Evolutionary conservation across 1,140 invertebrate species (phyloP), one percentile per base, ranked within the genome.

Genomic region (Zaprionus gabonicus): DNA sequence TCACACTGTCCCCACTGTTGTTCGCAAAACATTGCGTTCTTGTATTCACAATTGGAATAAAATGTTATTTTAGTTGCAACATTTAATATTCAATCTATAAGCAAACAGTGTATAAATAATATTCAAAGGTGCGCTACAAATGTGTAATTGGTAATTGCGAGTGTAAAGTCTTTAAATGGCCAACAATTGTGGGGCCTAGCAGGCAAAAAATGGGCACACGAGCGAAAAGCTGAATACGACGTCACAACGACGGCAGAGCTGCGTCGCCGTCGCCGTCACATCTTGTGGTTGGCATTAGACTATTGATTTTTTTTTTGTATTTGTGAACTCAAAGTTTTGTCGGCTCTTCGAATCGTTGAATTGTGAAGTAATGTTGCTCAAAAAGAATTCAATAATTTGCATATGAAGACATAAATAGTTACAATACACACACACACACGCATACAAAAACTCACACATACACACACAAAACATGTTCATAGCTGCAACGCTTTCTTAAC

Each of bases 1-100:
- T 76, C 72, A 79, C 67, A 71, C 67, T 79, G 51, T 60, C 7
- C n/a, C 7, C 62, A 12, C 31, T 49, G 23, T 60, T 15, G 36
- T 62, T 74, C 58, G 65, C 82, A 86, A 86, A 85, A 85, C 82
- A 84, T 84, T 84, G 76, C 76, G 76, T 66, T 81, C 82, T 51
- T 13, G 82, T 80, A 59, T 82, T 82, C 71, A 77, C 65, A 71
- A 65, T 65, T 60, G 71, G 78, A 80, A 65, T 67, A 87, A 80
- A 82, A 86, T 82, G 83, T 69, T 73, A 59, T 68, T 70, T 71
- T 78, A 78, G 74, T 68, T 56, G 27, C 13, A 71, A 69, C 72
- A 65, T 64, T 51, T 53, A 15, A 38, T n/a, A 51, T 51, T 51
- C 20, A 51, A 38, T 27, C 4, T 63, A 69, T 28, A 15, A 53